A percentile compares a stretch with the other conserved stretches of the same genome.
Evolutionary conservation across 2,113 vertebrate genomes (phyloP).

Genomic region (Microtus montanus): DNA sequence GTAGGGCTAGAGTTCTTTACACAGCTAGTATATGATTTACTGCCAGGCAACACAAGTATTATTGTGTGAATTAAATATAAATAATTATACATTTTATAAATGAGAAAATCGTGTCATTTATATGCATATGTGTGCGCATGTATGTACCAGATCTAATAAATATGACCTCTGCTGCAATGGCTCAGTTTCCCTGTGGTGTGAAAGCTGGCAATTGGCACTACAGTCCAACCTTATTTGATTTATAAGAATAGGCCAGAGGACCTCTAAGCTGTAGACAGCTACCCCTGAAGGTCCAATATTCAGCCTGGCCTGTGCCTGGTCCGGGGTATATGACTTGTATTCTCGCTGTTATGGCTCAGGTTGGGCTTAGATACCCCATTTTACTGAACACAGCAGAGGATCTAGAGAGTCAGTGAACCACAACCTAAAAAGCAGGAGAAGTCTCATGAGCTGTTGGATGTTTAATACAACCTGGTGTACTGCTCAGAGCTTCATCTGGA

Average conservation of each 20-base stretch:
- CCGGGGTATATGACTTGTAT: neutral
- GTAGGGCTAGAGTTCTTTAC: neutral
- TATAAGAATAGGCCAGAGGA: neutral
- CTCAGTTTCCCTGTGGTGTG: neutral
- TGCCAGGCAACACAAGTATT: neutral
- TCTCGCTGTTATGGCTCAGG: neutral
- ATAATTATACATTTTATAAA: neutral
- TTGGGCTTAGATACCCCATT: neutral
- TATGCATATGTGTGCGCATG: neutral
- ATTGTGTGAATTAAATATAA: constrained; percentile 17
- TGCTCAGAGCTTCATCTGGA: neutral
- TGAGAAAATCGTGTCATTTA: neutral
- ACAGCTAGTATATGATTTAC: neutral
- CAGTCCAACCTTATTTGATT: neutral
- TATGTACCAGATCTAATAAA: neutral
- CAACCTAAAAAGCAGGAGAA: neutral
- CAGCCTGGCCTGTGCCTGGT: neutral
- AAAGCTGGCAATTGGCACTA: neutral
- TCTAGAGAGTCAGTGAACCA: neutral
- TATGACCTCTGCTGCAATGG: neutral
- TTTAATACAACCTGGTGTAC: neutral
- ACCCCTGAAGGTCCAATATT: neutral
- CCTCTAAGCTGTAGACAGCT: neutral
- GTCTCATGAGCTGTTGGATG: neutral
- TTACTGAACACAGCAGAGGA: neutral